phyloP scores from a whole-genome alignment of 64 coral and sea anemone genomes.

The Actinia equina region DNA sequence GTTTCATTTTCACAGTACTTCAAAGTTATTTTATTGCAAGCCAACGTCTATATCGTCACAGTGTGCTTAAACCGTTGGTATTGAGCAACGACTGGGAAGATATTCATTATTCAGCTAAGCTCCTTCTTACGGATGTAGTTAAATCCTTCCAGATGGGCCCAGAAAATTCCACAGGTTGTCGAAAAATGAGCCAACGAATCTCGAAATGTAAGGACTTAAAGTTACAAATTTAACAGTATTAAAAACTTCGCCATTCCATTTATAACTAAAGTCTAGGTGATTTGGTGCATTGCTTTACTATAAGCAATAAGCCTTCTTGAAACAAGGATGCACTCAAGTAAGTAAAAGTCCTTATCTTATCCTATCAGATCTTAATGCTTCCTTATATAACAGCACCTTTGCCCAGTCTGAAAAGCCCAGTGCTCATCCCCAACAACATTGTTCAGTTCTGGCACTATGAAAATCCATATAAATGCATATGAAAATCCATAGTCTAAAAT shows the following conservation, averaged over 20 bases:
- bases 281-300: background rate
- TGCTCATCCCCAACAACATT: background rate
- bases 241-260: too few relatives aligned
- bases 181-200: too few relatives aligned
- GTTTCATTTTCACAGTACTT: background rate
- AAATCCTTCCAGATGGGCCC: background rate
- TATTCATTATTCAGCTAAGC: background rate
- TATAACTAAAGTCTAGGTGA: too few relatives aligned
- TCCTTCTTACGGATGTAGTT: background rate
- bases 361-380: background rate
- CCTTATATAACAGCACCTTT: background rate
- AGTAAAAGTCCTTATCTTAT: background rate
- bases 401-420: background rate
- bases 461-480: too few relatives aligned
- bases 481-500: too few relatives aligned
- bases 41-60: background rate
- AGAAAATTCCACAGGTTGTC: background rate
- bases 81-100: background rate
- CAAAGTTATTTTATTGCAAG: background rate
- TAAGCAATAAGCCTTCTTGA: background rate
- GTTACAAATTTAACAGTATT: too few relatives aligned
- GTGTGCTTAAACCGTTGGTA: background rate
- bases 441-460: too few relatives aligned
- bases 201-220: too few relatives aligned
- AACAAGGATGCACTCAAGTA: background rate